Base-by-base conservation (phyloP, 2,113 vertebrate species). In the Ictalurus furcatus region DNA sequence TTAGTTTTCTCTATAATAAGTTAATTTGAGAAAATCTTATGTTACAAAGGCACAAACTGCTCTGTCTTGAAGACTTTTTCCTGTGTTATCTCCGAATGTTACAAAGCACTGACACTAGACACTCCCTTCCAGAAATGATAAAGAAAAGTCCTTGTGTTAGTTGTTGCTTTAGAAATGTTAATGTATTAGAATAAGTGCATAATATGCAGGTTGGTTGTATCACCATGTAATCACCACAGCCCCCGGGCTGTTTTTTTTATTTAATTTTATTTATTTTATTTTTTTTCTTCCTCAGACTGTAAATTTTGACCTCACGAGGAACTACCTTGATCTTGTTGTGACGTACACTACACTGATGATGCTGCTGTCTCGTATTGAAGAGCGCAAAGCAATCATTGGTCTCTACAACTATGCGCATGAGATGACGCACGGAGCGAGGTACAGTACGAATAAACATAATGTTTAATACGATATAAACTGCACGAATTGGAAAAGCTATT, bases 331-430 rank as follows among this genome's bases (percentile, higher is more conserved):
- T 93, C 94, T 99, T 93, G 98, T 98, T 87, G 97, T 99, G 95
- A 99, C 98, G 0, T 99, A 99, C 95, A 99, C 98, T 85, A 99
- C 97, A 37, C 95, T 99, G 91, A 99, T 99, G 98, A 98, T 97
- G 71, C 91, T 99, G 56, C 96, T 99, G 91, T 99, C 98, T 61
- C 97, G 98, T 90, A 99, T 99, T 88, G 98, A 99, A 93, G 98
- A 99, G 95, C 96, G 98, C 88, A 99, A 99, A 91, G 98, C 98
- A 85, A 99, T 99, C 93, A 99, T 99, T 84, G 98, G 98, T 52
- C 94, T 99, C 63, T 99, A 99, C 94, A 99, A 99, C 95, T 99
- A 99, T 74, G 98, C 98, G 40, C 98, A 99, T 87, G 98, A 99
- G 96, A 99, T 99, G 98, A 98, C 98, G 1, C 98, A 99, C 13